Evolutionary conservation across 2,113 vertebrate species (phyloP), one percentile per base, ranked within the genome.

Genomic region (Ovis canadensis): DNA sequence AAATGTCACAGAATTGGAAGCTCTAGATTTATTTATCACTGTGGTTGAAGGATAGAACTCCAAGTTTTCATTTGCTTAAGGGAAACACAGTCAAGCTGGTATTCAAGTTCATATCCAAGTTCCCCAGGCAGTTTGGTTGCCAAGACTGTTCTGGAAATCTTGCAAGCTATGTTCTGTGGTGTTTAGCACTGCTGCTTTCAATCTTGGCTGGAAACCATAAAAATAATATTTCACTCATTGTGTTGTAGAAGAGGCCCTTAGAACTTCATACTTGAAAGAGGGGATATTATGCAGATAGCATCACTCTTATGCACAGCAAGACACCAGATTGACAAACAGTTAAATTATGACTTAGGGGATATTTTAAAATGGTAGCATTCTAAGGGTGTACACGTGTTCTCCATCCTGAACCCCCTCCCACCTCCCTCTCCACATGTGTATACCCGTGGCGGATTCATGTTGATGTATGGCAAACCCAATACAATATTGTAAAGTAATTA

Each of bases 91-190:
- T 89, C 77, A 97, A 60, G 21, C 88, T 97, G 77, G 31, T 93
- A 94, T 87, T 95, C 60, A 87, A 95, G 67, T 91, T 95, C 89
- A 96, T 95, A 94, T 94, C 45, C 88, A 97, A 97, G 82, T 19
- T 94, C 40, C n/a, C 67, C 67, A 57, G 93, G 82, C 21, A 5
- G 16, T 71, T 93, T 86, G 36, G 23, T 55, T 97, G 96, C 93
- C 97, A 96, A 98, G 82, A 93, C 33, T 43, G 16, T 83, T 94
- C 93, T 97, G 94, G 48, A 93, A 97, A 97, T 94, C 59, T 97
- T 97, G 67, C 36, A 96, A 77, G 84, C 78, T 96, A 59, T 74
- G 40, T 93, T 96, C 23, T 83, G 52, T 74, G 50, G 31, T 85
- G 91, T 97, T 98, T 92, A 91, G 74, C 31, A 57, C 11, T 94